These are phyloP conservation scores for Drosophila antonietae DNA, from an alignment of 2,888 invertebrate genomes.

Conservation along the genomic window DNA sequence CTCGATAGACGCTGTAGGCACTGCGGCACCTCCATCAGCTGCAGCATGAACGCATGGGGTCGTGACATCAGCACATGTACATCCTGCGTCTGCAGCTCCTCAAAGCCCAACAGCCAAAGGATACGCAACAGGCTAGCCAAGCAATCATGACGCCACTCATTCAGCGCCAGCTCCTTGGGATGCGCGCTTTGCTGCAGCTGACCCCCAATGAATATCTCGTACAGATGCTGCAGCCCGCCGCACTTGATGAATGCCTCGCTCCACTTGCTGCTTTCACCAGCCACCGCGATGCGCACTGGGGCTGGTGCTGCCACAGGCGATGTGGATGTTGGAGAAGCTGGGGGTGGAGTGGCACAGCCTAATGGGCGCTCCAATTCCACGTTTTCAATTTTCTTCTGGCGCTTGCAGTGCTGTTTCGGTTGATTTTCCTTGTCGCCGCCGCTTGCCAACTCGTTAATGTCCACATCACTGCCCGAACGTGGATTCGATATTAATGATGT, in stretches of 20 bases:
- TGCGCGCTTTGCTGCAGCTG: slow-evolving; percentile 91
- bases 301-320: slow-evolving; percentile 30
- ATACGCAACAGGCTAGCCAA: slow-evolving; percentile 94
- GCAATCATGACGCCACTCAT: slow-evolving; percentile 97
- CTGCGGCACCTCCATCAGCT: slow-evolving; percentile 93
- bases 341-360: slow-evolving; percentile 60
- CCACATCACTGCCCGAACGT: slow-evolving; percentile 48
- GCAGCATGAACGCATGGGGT: slow-evolving; percentile 86
- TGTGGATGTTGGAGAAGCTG: slow-evolving; percentile 31
- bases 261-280: slow-evolving; percentile 86
- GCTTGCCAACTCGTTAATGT: slow-evolving; percentile 40
- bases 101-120: slow-evolving; percentile 93
- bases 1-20: slow-evolving; percentile 94
- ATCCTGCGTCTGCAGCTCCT: slow-evolving; percentile 84
- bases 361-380: slow-evolving; percentile 51
- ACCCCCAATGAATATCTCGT: slow-evolving; percentile 96
- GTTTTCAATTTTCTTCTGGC: slow-evolving; percentile 68
- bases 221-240: slow-evolving; percentile 94
- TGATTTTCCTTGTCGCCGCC: slow-evolving; percentile 80
- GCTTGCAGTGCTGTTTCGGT: slow-evolving; percentile 69
- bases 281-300: slow-evolving; percentile 25
- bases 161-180: slow-evolving; percentile 84
- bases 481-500: slow-evolving; percentile 49
- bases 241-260: slow-evolving; percentile 92
- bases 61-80: slow-evolving; percentile 89